phyloP scores from a whole-genome alignment of 1,140 invertebrate genomes.

The Brachionus rotundiformis region DNA sequence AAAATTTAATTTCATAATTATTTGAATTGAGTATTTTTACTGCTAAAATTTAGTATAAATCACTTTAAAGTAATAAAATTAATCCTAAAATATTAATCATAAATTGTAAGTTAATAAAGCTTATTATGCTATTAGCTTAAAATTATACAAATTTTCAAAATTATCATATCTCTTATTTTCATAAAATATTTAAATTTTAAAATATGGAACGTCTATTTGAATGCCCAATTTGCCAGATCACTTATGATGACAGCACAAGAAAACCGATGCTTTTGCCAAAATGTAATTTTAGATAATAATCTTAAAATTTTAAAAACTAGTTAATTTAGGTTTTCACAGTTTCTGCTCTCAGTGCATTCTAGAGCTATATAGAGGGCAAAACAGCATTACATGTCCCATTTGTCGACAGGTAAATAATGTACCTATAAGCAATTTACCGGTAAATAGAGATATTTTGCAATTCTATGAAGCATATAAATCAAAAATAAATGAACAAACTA shows the following conservation, averaged over 20 bases:
- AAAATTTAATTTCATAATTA: too few relatives aligned
- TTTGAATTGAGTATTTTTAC: too few relatives aligned
- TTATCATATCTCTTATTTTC: not conserved
- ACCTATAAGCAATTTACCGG: not conserved
- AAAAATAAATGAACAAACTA: not conserved
- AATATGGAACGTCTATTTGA: conserved; percentile 4
- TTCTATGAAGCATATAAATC: not conserved
- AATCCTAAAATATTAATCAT: not conserved
- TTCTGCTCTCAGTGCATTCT: not conserved
- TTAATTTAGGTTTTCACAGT: conserved; percentile 1
- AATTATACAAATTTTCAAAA: not conserved
- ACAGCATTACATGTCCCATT: not conserved
- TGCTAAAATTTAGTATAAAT: too few relatives aligned
- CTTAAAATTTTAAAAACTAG: not conserved
- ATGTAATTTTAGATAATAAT: not conserved
- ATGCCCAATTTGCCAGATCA: not conserved
- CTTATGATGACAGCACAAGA: not conserved
- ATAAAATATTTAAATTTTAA: not conserved
- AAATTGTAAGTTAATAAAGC: not conserved
- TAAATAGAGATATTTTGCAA: conserved; percentile 3
- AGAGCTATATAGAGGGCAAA: not conserved
- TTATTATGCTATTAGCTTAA: not conserved
- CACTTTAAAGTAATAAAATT: too few relatives aligned
- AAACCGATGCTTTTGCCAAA: not conserved
- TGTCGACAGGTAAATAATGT: not conserved